Evolutionary conservation across 2,113 vertebrate species (phyloP).

Genomic region (Chamaea fasciata): DNA sequence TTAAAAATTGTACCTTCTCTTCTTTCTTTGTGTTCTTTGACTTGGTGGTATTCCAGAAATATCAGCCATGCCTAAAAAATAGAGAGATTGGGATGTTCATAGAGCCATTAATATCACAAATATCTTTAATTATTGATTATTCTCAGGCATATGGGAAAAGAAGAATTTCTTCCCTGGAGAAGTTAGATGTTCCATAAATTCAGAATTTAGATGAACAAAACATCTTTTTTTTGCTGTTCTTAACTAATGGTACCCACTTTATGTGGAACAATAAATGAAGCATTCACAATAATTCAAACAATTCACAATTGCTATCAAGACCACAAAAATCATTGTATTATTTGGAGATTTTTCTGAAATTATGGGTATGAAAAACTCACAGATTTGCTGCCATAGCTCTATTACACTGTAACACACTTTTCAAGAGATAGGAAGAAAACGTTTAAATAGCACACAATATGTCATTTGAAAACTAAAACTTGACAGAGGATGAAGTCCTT

Average conservation of each 20-base stretch:
- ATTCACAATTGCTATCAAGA: not conserved
- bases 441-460: not conserved
- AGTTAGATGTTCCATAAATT: not conserved
- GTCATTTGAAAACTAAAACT: slow-evolving; percentile 4
- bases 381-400: not conserved
- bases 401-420: not conserved
- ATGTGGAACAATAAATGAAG: not conserved
- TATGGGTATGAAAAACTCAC: not conserved
- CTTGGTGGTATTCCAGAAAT: not conserved
- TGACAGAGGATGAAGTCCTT: not conserved
- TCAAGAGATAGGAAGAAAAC: not conserved
- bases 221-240: not conserved
- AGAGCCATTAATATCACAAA: not conserved
- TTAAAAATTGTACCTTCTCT: not conserved
- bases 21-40: not conserved
- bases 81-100: not conserved
- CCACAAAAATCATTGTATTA: not conserved
- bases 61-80: not conserved
- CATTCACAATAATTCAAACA: not conserved
- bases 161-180: not conserved
- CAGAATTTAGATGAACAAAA: not conserved
- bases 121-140: not conserved
- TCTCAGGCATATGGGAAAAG: not conserved
- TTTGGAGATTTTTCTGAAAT: not conserved
- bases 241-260: not conserved